phyloP scores from a whole-genome alignment of 2,797 vertebrate species.

The Cephalopachus bancanus region DNA sequence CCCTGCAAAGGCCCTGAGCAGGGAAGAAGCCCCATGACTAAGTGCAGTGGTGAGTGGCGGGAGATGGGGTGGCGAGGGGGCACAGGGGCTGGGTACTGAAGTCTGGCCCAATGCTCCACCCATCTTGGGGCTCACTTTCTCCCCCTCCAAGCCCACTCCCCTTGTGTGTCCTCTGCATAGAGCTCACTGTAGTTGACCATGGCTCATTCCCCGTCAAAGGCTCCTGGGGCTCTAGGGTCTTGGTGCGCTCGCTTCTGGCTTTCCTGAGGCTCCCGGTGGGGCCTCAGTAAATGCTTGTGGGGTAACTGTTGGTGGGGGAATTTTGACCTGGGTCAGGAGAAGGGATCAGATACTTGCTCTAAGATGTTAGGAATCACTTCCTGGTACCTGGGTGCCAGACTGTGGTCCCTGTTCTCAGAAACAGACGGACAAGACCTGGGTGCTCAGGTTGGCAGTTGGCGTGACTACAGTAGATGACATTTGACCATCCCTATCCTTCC shows the following conservation, averaged over 20 bases:
- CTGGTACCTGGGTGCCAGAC: background rate
- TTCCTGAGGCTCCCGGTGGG: background rate
- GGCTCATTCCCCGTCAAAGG: background rate
- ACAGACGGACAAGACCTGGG: background rate
- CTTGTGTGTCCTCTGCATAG: background rate
- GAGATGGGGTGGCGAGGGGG: no score
- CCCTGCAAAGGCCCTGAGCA: background rate
- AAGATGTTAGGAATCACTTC: background rate
- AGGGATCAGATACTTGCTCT: background rate
- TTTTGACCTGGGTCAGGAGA: background rate
- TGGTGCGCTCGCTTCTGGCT: background rate
- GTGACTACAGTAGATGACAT: background rate
- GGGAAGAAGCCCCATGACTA: background rate
- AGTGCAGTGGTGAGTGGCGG: no score
- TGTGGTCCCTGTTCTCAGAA: background rate
- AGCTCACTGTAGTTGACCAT: background rate
- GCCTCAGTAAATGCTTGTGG: background rate
- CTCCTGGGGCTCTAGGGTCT: background rate
- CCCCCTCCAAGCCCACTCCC: background rate
- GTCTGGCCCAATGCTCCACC: background rate
- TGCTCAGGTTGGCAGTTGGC: background rate
- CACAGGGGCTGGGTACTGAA: background rate
- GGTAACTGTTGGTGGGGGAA: background rate
- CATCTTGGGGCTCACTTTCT: background rate
- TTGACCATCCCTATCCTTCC: background rate